Conservation (phyloP, 2,888 invertebrate genomes). For the Sphaerophoria rueppellii region DNA sequence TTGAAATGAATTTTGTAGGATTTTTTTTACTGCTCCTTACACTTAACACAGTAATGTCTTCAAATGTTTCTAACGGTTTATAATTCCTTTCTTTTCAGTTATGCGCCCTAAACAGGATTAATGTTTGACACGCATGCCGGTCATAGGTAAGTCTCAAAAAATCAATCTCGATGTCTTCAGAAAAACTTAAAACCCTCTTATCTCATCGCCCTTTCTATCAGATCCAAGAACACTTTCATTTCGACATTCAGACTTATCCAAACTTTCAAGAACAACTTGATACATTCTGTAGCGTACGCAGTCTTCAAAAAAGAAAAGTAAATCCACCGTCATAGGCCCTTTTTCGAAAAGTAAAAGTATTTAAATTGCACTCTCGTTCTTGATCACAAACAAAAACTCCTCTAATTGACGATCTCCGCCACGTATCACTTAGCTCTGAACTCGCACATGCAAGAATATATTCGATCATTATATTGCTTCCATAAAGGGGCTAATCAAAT, state of each 20-base stretch:
- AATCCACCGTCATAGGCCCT: background rate
- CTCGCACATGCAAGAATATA: background rate
- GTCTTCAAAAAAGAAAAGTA: background rate
- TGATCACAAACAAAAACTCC: background rate
- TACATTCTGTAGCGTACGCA: slow-evolving; percentile 7
- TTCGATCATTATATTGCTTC: slow-evolving; percentile 11
- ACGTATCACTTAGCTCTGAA: background rate
- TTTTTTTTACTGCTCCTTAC: background rate
- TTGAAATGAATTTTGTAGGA: slow-evolving; percentile 8
- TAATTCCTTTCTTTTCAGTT: slow-evolving; percentile 52
- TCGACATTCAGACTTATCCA: background rate
- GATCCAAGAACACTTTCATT: background rate
- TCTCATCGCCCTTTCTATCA: slow-evolving; percentile 8
- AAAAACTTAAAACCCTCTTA: background rate
- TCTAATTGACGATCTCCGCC: background rate
- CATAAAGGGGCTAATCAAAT: slow-evolving; percentile 29
- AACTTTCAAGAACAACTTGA: background rate
- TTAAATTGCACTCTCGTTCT: background rate
- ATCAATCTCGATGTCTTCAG: background rate
- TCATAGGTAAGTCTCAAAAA: slow-evolving; percentile 63
- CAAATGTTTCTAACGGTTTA: too few relatives aligned
- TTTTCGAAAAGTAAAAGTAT: slow-evolving; percentile 28
- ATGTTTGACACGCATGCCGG: slow-evolving; percentile 74
- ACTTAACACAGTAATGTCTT: slow-evolving; percentile 5
- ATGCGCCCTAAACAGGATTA: slow-evolving; percentile 72